A percentile compares a stretch with the other conserved stretches of the same genome.
Conservation (phyloP, 1,140 invertebrate species). For the Diorhabda sublineata region DNA sequence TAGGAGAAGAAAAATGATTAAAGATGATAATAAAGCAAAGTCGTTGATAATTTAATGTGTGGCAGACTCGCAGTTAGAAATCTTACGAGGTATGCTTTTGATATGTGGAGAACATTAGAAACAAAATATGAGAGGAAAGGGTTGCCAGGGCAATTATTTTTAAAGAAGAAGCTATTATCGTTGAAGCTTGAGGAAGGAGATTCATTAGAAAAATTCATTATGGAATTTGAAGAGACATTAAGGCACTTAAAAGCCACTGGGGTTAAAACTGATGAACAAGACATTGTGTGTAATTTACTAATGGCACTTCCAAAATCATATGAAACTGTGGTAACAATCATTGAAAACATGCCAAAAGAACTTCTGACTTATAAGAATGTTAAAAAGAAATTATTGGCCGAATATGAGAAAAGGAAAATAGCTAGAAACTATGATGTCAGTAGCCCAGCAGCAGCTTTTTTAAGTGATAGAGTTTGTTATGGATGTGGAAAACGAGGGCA, state of each 20-base stretch:
- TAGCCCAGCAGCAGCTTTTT: not conserved
- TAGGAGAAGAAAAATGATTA: constrained; percentile 6
- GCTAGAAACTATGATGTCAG: not conserved
- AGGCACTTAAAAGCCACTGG: constrained; percentile 25
- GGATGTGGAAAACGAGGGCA: constrained; percentile 18
- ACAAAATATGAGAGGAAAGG: constrained; percentile 26
- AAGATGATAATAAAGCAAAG: constrained; percentile 13
- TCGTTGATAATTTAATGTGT: constrained; percentile 24
- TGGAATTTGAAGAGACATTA: constrained; percentile 25
- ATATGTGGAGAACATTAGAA: constrained; percentile 26
- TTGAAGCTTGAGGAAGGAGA: constrained; percentile 26
- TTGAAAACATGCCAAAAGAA: constrained; percentile 22
- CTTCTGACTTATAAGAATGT: constrained; percentile 17
- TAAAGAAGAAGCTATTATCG: constrained; percentile 25
- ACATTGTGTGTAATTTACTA: constrained; percentile 25
- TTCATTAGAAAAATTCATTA: constrained; percentile 21
- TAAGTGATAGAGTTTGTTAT: constrained; percentile 7
- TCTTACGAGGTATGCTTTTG: constrained; percentile 13
- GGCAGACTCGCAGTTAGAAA: constrained; percentile 17
- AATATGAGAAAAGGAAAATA: constrained; percentile 10
- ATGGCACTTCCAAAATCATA: constrained; percentile 24
- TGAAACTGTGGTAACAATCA: constrained; percentile 23
- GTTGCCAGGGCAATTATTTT: constrained; percentile 23
- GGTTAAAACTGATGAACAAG: constrained; percentile 21
- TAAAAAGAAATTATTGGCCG: constrained; percentile 19